Evolutionary conservation across 2,113 vertebrate species (phyloP), one percentile per base, ranked within the genome.

Genomic region (Amphiprion ocellaris): DNA sequence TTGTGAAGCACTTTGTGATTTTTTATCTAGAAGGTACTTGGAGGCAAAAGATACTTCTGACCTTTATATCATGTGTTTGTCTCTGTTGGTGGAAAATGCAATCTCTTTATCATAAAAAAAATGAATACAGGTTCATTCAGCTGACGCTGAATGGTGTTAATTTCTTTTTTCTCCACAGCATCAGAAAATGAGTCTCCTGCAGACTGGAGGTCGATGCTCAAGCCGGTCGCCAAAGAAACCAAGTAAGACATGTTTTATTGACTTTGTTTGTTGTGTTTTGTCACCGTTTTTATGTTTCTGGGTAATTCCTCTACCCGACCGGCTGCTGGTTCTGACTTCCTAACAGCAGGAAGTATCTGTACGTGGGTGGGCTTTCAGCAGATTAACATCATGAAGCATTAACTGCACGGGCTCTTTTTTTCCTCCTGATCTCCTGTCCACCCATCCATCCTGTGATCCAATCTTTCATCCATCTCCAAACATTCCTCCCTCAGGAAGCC

Each of bases 131-230:
- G 41, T n/a, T n/a, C n/a, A n/a, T n/a, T n/a, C n/a, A 44, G 14
- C 2, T 14, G 12, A 44, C 41, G 15, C 3, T 44, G 41, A 44
- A 44, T 44, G 14, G 11, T 44, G 12, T 7, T 52, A 19, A n/a
- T n/a, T 15, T 28, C 62, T 30, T 65, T n/a, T 46, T 59, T 21
- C 1, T 47, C 59, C 46, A 0, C 47, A 79, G 78, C 55, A 24
- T 69, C 78, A 86, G 92, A 90, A 33, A 84, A 24, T 0, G 90
- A 82, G 1, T 74, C 89, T 21, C 97, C 97, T 0, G 90, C 93
- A 4, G 95, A 93, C 1, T 99, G 98, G 98, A 95, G 97, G 79
- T 91, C 94, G 0, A 95, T n/a, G 14, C 74, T 99, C 82, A 99
- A 96, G 74, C 96, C 97, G 0, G 79, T 97, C 71, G 76, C 90